A percentile compares a stretch with the other conserved stretches of the same genome.
phyloP scores from a whole-genome alignment of 2,113 vertebrate genomes.

The Asarcornis scutulata region DNA sequence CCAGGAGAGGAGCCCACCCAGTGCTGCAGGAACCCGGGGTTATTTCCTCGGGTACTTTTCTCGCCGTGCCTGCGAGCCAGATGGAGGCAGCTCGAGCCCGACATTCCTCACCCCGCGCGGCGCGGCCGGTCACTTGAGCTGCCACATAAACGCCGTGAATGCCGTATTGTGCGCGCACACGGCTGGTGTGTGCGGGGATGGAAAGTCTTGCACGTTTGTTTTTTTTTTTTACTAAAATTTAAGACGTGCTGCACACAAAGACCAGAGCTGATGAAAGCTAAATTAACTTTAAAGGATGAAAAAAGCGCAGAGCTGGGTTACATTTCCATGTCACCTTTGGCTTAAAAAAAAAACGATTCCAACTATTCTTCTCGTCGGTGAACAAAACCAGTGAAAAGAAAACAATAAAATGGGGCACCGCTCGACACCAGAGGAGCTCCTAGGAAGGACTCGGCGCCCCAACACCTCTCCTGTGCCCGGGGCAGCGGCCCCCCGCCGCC shows the following conservation, averaged over 20 bases:
- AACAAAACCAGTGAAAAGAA: background rate
- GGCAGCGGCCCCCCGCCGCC: background rate
- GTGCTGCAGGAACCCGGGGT: accelerated
- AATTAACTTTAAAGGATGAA: background rate
- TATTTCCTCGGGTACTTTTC: accelerated
- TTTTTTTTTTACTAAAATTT: background rate
- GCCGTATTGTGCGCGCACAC: accelerated
- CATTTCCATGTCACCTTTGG: background rate
- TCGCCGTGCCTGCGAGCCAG: accelerated
- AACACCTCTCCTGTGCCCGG: background rate
- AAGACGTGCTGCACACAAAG: background rate
- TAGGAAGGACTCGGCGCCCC: background rate
- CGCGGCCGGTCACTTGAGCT: background rate
- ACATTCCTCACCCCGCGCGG: background rate
- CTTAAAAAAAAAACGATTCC: background rate
- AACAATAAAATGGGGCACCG: background rate
- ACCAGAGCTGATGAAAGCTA: background rate
- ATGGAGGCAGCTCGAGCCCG: background rate
- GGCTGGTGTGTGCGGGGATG: accelerated
- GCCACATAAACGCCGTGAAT: accelerated
- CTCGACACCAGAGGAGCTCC: background rate
- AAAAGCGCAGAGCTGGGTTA: background rate
- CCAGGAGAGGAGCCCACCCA: background rate
- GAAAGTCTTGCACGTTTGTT: background rate
- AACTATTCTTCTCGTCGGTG: background rate